These are phyloP conservation scores for human (Homo sapiens) DNA, from an alignment of 2,113 vertebrate genomes.

Conservation along the genomic window DNA sequence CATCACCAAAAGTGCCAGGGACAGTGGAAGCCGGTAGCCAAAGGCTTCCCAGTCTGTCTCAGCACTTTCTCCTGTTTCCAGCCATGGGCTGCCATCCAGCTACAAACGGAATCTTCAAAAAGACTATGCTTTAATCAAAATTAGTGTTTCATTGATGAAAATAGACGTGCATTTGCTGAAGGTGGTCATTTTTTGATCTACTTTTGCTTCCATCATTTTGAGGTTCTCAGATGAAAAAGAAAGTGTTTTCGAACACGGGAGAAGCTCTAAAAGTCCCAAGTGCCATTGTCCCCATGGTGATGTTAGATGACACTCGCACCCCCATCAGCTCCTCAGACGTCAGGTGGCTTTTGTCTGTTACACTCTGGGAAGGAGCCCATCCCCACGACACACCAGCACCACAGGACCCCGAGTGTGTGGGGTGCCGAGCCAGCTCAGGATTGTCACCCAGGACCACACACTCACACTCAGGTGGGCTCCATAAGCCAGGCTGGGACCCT, in stretches of 20 bases:
- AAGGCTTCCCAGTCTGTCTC: rapidly evolving
- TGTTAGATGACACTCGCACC: neutral
- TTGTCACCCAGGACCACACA: neutral
- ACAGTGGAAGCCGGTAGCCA: rapidly evolving
- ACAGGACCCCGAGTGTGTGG: rapidly evolving
- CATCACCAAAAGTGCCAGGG: rapidly evolving
- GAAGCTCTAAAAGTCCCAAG: neutral
- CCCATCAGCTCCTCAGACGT: neutral
- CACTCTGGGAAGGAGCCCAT: neutral
- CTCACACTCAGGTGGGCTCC: too few relatives aligned
- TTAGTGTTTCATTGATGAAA: rapidly evolving
- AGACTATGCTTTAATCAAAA: rapidly evolving
- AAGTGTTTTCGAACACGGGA: too few relatives aligned
- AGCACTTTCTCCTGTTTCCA: rapidly evolving
- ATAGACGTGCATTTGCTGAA: rapidly evolving
- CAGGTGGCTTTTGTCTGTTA: neutral
- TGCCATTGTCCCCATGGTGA: neutral
- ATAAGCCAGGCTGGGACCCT: neutral
- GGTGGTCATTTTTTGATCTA: rapidly evolving
- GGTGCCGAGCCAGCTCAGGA: rapidly evolving
- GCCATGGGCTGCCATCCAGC: rapidly evolving
- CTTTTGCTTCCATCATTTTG: rapidly evolving
- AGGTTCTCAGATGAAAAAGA: neutral
- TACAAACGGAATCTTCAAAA: rapidly evolving
- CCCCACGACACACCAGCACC: neutral